Percentiles rank a stretch among this genome's conserved stretches.
Evolutionary conservation across 2,888 invertebrate genomes (phyloP).

Genomic region (Leucozona laternaria): DNA sequence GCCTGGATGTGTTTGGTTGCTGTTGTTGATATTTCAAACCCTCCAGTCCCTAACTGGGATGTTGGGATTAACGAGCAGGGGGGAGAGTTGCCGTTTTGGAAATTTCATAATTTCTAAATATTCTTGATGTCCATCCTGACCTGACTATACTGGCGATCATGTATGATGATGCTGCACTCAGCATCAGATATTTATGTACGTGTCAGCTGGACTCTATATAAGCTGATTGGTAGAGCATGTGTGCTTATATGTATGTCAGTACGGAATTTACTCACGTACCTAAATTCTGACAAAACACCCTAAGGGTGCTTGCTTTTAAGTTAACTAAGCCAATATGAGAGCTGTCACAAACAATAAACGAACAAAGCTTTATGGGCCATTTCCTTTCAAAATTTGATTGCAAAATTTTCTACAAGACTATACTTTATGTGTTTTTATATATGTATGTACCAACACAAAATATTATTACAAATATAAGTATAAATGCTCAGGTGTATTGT

Average conservation of each 20-base stretch:
- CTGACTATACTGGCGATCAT: conserved; percentile 9
- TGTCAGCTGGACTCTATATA: conserved; percentile 49
- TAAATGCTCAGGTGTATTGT: conserved; percentile 1
- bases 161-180: conserved; percentile 55
- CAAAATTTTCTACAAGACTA: conserved; percentile 66
- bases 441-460: neutral
- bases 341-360: conserved; percentile 76
- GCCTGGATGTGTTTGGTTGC: conserved; percentile 37
- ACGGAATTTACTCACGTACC: conserved; percentile 56
- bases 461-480: neutral
- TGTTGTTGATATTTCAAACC: conserved; percentile 58
- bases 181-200: conserved; percentile 43
- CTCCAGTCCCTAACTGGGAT: conserved; percentile 10
- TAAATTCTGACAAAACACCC: conserved; percentile 71
- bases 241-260: neutral
- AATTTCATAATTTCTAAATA: conserved; percentile 69
- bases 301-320: conserved; percentile 69
- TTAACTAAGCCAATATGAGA: conserved; percentile 75
- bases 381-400: conserved; percentile 74
- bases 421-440: conserved; percentile 24
- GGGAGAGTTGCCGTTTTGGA: conserved; percentile 40
- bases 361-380: conserved; percentile 73
- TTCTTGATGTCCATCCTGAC: conserved; percentile 52
- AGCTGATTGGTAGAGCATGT: neutral
- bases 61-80: neutral